Evolutionary conservation across 2,888 invertebrate species (phyloP).

Genomic region (Empis stercorea): DNA sequence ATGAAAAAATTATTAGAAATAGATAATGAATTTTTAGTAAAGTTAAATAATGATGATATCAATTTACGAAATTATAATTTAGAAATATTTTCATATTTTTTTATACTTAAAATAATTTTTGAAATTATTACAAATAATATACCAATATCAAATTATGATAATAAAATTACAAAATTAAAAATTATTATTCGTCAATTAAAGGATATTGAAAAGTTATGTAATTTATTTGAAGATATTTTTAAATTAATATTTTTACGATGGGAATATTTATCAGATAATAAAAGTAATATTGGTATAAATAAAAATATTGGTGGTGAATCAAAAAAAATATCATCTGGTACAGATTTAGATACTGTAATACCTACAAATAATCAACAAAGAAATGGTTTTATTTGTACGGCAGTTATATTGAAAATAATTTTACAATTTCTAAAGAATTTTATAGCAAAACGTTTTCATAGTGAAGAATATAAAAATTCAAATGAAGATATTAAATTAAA

Average conservation of each 20-base stretch:
- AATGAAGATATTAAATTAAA: slow-evolving; percentile 20
- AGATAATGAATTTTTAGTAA: background rate
- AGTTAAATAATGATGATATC: background rate
- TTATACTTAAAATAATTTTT: slow-evolving; percentile 22
- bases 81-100: slow-evolving; percentile 26
- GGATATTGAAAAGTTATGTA: slow-evolving; percentile 22
- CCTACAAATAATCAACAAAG: slow-evolving; percentile 9
- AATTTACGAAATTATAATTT: slow-evolving; percentile 20
- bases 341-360: slow-evolving; percentile 10
- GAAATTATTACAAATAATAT: slow-evolving; percentile 22
- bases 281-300: background rate
- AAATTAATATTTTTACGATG: slow-evolving; percentile 29
- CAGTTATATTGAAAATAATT: slow-evolving; percentile 20
- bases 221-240: slow-evolving; percentile 28
- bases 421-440: slow-evolving; percentile 26
- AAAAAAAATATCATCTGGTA: slow-evolving; percentile 9
- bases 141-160: slow-evolving; percentile 8
- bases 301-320: background rate
- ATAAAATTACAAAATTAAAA: slow-evolving; percentile 22
- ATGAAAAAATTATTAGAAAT: background rate
- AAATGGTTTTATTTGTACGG: slow-evolving; percentile 27
- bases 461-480: slow-evolving; percentile 27
- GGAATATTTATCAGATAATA: slow-evolving; percentile 22
- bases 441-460: slow-evolving; percentile 28
- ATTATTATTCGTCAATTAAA: slow-evolving; percentile 25